These are phyloP conservation scores for Pandion haliaetus DNA, from an alignment of 2,113 vertebrate genomes.

Conservation along the genomic window DNA sequence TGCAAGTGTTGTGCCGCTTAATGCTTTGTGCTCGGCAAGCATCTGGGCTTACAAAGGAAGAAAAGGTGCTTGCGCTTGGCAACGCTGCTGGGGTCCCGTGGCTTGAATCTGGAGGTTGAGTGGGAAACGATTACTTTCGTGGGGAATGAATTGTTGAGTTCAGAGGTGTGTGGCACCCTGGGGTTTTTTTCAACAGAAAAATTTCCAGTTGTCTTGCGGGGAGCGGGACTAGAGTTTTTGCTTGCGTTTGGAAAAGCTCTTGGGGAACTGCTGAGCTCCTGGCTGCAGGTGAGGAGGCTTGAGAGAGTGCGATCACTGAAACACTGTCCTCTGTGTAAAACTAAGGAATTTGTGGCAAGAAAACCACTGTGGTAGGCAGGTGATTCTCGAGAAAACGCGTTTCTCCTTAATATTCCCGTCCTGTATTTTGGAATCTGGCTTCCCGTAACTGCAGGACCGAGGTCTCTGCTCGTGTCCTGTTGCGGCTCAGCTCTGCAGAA, in stretches of 20 bases:
- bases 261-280: neutral
- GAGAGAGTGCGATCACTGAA: neutral
- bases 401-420: neutral
- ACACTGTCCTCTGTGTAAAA: neutral
- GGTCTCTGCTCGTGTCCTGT: neutral
- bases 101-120: neutral
- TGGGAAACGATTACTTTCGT: fast-evolving
- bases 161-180: neutral
- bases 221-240: too few species aligned
- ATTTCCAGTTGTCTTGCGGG: too few species aligned
- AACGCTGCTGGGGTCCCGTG: fast-evolving
- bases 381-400: fast-evolving
- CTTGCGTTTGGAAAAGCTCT: neutral
- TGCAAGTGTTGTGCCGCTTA: fast-evolving
- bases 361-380: neutral
- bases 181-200: neutral
- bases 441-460: fast-evolving
- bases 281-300: neutral
- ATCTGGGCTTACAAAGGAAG: neutral
- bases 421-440: neutral
- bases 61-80: neutral
- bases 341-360: neutral
- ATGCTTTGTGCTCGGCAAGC: neutral
- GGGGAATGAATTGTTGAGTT: neutral
- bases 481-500: neutral